Base-by-base conservation (phyloP, 1,140 invertebrate species). In the Gonioctena quinquepunctata region DNA sequence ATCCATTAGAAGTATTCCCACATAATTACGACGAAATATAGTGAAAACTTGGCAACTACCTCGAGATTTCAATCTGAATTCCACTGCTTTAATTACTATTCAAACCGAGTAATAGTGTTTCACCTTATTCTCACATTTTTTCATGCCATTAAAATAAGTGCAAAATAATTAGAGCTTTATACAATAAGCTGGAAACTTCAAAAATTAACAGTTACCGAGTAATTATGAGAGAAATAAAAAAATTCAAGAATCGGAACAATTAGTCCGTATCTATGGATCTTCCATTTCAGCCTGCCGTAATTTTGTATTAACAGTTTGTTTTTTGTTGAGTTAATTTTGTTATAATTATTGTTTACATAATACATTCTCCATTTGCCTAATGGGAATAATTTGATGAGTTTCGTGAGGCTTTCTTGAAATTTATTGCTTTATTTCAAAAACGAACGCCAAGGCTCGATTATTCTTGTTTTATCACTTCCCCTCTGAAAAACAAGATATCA, bases 81-180 rank as follows among this genome's bases (percentile, higher is more conserved):
- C 33, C 33, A 42, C 33, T 13, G 11, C 16, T 42, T 42, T 42
- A 42, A 42, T 42, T 42, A n/a, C 33, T 42, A 42, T 42, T 42
- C 33, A 42, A 42, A 42, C 5, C 33, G 33, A 42, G 33, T 42
- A 42, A 42, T 42, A n/a, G 13, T 54, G 28, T 42, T 62, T 42
- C 28, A 62, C 60, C 60, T 27, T 19, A 48, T 62, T 62, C 60
- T 62, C 60, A 62, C 60, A 62, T 62, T 42, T 42, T 62, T 62
- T 62, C 26, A 18, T 27, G 33, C 42, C 60, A 25, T 60, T 60
- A 23, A 54, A 23, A 23, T 54, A 54, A 54, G 52, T 60, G 25
- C 22, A 42, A 27, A 62, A 62, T 62, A 62, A 62, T 62, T 42
- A 62, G 7, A 48, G 42, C 27, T 62, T 19, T 23, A 19, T n/a